Evolutionary conservation across 2,888 invertebrate species (phyloP).

Genomic region (Hypolimnas misippus): DNA sequence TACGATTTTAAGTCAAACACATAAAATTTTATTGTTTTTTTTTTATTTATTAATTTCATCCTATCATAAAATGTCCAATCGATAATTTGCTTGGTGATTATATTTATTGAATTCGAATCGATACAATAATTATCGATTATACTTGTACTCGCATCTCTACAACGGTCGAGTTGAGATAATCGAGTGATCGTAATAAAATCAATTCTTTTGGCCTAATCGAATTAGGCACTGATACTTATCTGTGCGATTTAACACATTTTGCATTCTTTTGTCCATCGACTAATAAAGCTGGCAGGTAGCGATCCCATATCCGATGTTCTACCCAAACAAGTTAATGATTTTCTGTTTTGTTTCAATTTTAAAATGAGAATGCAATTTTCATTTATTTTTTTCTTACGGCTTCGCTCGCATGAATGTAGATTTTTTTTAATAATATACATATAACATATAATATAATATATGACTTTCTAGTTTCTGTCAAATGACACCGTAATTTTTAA

Average conservation of each 20-base stretch:
- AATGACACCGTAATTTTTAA: no score
- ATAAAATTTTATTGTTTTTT: slow-evolving; percentile 1
- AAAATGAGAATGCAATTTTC: slow-evolving; percentile 3
- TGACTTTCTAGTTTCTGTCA: no score
- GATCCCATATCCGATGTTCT: slow-evolving; percentile 50
- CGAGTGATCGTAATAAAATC: slow-evolving; percentile 78
- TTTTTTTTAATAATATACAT: no score
- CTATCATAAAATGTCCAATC: slow-evolving; percentile 23
- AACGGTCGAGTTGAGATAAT: slow-evolving; percentile 71
- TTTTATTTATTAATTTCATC: neutral
- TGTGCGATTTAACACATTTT: slow-evolving; percentile 81
- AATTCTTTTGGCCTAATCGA: slow-evolving; percentile 81
- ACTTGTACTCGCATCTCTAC: slow-evolving; percentile 51
- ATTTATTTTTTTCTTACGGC: no score
- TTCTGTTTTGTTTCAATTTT: slow-evolving; percentile 52
- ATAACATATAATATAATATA: no score
- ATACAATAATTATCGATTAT: slow-evolving; percentile 42
- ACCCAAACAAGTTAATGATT: slow-evolving; percentile 22
- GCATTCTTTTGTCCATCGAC: slow-evolving; percentile 75
- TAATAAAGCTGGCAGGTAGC: slow-evolving; percentile 81
- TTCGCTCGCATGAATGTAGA: no score
- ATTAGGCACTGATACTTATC: slow-evolving; percentile 79
- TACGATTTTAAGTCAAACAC: slow-evolving; percentile 5
- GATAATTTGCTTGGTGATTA: slow-evolving; percentile 13
- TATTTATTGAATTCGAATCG: slow-evolving; percentile 18